These are phyloP conservation scores for Sebastiscus tertius DNA, from an alignment of 2,797 vertebrate species.

Conservation along the genomic window DNA sequence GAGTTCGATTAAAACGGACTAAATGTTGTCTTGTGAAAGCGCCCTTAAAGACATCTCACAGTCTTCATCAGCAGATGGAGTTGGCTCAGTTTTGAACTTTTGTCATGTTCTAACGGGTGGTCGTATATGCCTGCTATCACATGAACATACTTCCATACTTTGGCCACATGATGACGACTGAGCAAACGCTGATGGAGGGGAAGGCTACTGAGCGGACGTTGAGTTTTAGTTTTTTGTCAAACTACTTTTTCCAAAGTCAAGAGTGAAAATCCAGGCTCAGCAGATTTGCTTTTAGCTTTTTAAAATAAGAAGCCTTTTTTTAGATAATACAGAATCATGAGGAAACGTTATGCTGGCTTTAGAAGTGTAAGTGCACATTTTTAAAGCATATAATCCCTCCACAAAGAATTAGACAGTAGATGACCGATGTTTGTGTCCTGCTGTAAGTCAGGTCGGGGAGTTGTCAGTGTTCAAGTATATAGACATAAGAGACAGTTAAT, in stretches of 20 bases:
- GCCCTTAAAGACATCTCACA: neutral
- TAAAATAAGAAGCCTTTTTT: neutral
- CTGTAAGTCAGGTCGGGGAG: neutral
- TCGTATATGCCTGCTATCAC: neutral
- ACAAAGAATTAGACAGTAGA: neutral
- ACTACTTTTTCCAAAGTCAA: neutral
- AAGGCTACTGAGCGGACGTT: neutral
- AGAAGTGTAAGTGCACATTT: neutral
- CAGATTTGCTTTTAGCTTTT: neutral
- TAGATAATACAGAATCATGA: neutral
- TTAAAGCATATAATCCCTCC: neutral
- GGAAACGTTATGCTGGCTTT: neutral
- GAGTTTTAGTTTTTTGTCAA: neutral
- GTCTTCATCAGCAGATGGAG: neutral
- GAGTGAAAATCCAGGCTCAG: neutral
- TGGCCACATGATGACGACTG: neutral
- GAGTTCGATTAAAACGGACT: too few species aligned
- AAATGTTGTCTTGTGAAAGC: too few species aligned
- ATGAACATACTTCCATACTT: neutral
- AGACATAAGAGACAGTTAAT: constrained; percentile 1
- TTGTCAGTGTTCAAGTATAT: neutral
- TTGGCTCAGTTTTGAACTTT: neutral
- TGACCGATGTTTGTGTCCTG: neutral
- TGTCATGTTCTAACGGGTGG: neutral
- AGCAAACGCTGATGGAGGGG: neutral